Base-by-base conservation (phyloP, 2,113 vertebrate genomes). In the Henicopernis longicauda region DNA sequence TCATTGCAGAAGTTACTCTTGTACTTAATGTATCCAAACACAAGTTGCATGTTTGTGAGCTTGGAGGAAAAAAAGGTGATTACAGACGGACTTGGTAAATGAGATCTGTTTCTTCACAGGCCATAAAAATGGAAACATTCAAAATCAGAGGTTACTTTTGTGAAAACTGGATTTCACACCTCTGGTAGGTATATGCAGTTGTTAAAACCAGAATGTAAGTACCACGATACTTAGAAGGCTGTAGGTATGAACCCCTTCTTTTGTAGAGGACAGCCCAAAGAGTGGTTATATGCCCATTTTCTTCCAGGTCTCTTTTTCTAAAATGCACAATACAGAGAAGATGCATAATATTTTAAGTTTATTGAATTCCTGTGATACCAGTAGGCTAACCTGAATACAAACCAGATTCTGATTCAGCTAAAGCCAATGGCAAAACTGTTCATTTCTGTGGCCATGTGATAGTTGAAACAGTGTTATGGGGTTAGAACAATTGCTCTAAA, bases 281-380 rank as follows among this genome's bases (percentile, higher is more conserved):
- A 8, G 23, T 12, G 26, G 7, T 8, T 40, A 8, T n/a, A 42
- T 47, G 27, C 74, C 40, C 3, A 0, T 54, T 65, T 4, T 22
- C 17, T 62, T 65, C 57, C 38, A 21, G 5, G 16, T 13, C 42
- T 59, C 27, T 6, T 21, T 47, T 57, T 50, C 21, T 29, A 27
- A 6, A 71, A 69, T 20, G 8, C 18, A 29, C 38, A 34, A 13
- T 36, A 6, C 23, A 16, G 40, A 50, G 36, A 18, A 52, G 34
- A 70, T 8, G 4, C 6, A 0, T 2, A 6, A 17, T 17, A 5
- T 16, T 11, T 25, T 17, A 38, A 10, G 29, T n/a, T 45, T 26
- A 19, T 9, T 40, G 38, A 27, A 12, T 13, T 62, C 36, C 42
- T 0, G 1, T 17, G 40, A 6, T 45, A 50, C 14, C 38, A 11